Evolutionary conservation across 2,888 invertebrate genomes (phyloP).

Genomic region (Neoascia interrupta): DNA sequence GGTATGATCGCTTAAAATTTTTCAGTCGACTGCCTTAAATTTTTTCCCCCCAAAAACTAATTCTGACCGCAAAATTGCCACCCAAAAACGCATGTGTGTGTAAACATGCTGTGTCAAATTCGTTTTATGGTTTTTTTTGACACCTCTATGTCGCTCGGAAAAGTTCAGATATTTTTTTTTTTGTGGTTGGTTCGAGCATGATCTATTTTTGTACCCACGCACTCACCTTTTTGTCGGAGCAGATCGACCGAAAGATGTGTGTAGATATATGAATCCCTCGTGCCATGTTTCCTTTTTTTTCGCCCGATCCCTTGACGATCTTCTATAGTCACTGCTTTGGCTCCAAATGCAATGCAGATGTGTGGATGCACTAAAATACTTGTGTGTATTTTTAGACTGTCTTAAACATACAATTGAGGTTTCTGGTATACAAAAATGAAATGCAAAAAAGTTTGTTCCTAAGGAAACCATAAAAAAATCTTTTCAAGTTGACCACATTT

Average conservation of each 20-base stretch:
- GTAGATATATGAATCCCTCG: too few species aligned
- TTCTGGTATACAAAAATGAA: constrained; percentile 8
- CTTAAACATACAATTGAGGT: constrained; percentile 36
- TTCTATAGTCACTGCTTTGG: constrained; percentile 8
- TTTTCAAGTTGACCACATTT: neutral
- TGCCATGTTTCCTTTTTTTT: neutral
- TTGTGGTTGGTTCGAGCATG: neutral
- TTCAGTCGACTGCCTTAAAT: too few species aligned
- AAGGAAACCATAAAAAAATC: constrained; percentile 10
- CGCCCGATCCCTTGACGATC: constrained; percentile 8
- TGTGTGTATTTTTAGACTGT: constrained; percentile 43
- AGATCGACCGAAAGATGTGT: too few species aligned
- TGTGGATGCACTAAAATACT: constrained; percentile 31
- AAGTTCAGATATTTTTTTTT: neutral
- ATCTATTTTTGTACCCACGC: neutral
- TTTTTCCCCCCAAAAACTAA: too few species aligned
- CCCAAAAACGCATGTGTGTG: constrained; percentile 7
- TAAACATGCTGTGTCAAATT: constrained; percentile 22
- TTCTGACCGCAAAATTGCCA: constrained; percentile 32
- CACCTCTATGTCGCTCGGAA: constrained; percentile 20
- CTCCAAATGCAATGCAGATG: constrained; percentile 53
- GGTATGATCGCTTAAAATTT: too few species aligned
- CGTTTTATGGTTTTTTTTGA: constrained; percentile 27
- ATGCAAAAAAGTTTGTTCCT: too few species aligned
- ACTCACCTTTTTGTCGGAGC: neutral